These are phyloP conservation scores for Chloroceryle aenea DNA, from an alignment of 2,113 vertebrate genomes.

Conservation along the genomic window DNA sequence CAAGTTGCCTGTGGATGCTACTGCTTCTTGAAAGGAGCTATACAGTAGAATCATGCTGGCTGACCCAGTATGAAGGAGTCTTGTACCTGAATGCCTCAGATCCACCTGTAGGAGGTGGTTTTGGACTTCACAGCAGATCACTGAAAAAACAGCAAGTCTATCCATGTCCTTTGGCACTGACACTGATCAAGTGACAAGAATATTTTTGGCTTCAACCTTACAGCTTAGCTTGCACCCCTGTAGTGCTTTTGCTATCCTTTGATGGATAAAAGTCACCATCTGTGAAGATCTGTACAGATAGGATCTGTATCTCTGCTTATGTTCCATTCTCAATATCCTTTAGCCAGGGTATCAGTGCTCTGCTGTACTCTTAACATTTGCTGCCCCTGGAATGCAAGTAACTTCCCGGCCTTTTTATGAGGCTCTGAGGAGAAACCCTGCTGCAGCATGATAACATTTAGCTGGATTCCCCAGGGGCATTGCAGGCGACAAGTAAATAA, in stretches of 20 bases:
- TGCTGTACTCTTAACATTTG: not conserved
- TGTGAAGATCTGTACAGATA: not conserved
- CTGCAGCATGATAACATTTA: not conserved
- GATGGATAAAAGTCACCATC: not conserved
- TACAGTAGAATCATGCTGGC: not conserved
- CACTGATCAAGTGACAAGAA: not conserved
- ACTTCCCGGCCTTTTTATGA: not conserved
- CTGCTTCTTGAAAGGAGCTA: not conserved
- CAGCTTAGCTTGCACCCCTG: not conserved
- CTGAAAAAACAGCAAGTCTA: not conserved
- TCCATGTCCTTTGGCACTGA: not conserved
- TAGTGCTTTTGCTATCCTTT: not conserved
- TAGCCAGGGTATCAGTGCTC: not conserved
- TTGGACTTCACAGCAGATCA: not conserved
- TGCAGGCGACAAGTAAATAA: constrained; percentile 4
- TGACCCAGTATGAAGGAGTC: not conserved
- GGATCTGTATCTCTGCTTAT: not conserved
- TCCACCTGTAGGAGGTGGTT: not conserved
- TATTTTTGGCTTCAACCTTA: not conserved
- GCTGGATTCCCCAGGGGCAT: not conserved
- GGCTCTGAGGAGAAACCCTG: not conserved
- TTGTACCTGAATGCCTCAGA: not conserved
- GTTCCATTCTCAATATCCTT: not conserved
- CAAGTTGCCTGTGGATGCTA: not conserved
- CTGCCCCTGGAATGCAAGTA: not conserved